Evolutionary conservation across 2,797 vertebrate species (phyloP), one percentile per base, ranked within the genome.

Genomic region (Mormyrops attenuatus): DNA sequence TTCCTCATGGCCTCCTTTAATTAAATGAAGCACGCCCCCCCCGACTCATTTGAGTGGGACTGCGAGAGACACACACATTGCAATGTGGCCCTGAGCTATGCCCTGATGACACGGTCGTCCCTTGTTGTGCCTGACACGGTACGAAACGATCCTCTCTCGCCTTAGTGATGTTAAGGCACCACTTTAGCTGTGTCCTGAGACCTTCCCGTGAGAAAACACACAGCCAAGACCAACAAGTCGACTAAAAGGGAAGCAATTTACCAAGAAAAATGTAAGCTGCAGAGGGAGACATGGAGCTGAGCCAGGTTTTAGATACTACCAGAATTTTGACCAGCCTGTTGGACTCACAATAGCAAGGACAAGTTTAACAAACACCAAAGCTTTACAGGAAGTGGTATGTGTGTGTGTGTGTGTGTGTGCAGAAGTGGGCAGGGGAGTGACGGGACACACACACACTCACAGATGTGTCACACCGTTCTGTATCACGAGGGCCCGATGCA

Each of bases 11-110:
- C 30, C 34, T 15, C 7, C 50, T 85, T 73, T 88, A 89, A 89
- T 90, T 55, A 88, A 84, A 6, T n/a, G 0, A 47, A 86, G 73
- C 50, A 63, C n/a, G 41, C 50, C 77, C 73, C 69, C 82, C n/a
- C 20, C 44, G 55, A 52, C 22, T 47, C 6, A 6, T 26, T 84
- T 47, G 9, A 49, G 47, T 84, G 44, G 44, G 47, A n/a, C 47
- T 84, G 44, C 1, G 7, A 11, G n/a, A 84, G 5, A 84, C 44
- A 9, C n/a, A 15, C 26, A 8, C 8, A 4, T 13, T 26, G 44
- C 80, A 84, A 20, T 2, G 34, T 41, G 34, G 17, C 17, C 63
- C 26, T 30, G 63, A 69, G 63, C 63, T 69, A 1, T 0, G 1
- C 9, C 63, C 63, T 1, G 9, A 26, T 69, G 63, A 4, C 26